Percentiles rank a stretch among this genome's conserved stretches.
These are phyloP conservation scores for Drosophila conformis DNA, from an alignment of 2,888 invertebrate genomes.

Conservation along the genomic window DNA sequence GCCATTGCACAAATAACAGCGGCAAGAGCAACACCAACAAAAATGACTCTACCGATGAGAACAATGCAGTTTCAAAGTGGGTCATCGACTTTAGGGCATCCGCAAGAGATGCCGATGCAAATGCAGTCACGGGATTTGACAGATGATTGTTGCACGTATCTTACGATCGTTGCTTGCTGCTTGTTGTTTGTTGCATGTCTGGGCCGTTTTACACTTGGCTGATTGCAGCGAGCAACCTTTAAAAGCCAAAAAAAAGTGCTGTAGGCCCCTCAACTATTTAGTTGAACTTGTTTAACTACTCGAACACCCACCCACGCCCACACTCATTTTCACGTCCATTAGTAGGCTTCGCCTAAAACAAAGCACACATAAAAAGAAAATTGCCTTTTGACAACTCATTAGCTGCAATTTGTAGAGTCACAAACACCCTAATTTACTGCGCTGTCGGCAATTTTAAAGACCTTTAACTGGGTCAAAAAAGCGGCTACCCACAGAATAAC, in stretches of 20 bases:
- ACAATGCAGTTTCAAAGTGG: conserved; percentile 67
- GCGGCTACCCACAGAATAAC: conserved; percentile 2
- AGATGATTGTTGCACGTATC: conserved; percentile 31
- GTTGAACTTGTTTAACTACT: conserved; percentile 14
- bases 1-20: conserved; percentile 43
- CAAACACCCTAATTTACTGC: conserved; percentile 33
- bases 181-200: conserved; percentile 18
- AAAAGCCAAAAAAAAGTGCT: neutral
- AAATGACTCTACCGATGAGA: conserved; percentile 45
- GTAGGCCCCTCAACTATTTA: neutral
- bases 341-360: neutral
- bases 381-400: conserved; percentile 66
- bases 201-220: conserved; percentile 61
- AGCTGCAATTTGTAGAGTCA: conserved; percentile 45
- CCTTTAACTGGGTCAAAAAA: conserved; percentile 58
- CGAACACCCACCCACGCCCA: neutral
- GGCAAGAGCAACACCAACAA: conserved; percentile 2
- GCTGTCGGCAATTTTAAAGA: conserved; percentile 7
- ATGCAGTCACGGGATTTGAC: conserved; percentile 38
- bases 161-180: conserved; percentile 23
- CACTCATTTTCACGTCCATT: conserved; percentile 31
- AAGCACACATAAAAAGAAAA: conserved; percentile 33
- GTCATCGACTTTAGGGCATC: conserved; percentile 61
- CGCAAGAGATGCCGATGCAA: conserved; percentile 27
- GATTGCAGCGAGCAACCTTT: conserved; percentile 41